Evolutionary conservation across 2,888 invertebrate genomes (phyloP).

Genomic region (Prosopocoilus inquinatus): DNA sequence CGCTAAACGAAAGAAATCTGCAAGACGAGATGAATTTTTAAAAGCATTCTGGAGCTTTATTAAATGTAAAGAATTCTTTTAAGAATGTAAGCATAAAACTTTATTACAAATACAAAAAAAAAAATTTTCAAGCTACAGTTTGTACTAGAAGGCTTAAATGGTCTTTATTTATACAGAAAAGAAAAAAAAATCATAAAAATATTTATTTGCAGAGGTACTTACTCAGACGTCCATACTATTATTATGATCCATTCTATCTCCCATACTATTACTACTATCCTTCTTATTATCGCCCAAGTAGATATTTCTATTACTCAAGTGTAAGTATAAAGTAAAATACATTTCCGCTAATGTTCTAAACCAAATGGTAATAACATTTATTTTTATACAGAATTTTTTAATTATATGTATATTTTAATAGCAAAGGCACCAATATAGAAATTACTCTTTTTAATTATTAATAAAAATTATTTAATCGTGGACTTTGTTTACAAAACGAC

Average conservation of each 20-base stretch:
- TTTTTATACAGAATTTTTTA: no score
- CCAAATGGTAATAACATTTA: no score
- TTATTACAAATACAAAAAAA: no score
- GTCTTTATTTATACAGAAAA: slow-evolving; percentile 4
- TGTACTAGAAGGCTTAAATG: not conserved
- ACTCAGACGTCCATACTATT: slow-evolving; percentile 19
- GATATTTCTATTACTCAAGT: slow-evolving; percentile 14
- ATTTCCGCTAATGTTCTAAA: no score
- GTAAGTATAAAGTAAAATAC: slow-evolving; percentile 10
- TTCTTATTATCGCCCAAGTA: slow-evolving; percentile 16
- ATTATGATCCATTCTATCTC: slow-evolving; percentile 12
- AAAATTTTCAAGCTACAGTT: no score
- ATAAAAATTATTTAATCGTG: no score
- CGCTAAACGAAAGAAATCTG: not conserved
- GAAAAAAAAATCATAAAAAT: slow-evolving; percentile 4
- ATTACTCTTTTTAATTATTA: no score
- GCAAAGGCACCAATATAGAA: no score
- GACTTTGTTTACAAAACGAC: no score
- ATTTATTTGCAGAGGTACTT: slow-evolving; percentile 21
- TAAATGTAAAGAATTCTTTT: not conserved
- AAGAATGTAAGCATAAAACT: not conserved
- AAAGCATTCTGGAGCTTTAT: not conserved
- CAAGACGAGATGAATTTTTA: slow-evolving; percentile 16
- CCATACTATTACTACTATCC: slow-evolving; percentile 14
- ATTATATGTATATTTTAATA: no score